Evolutionary conservation across 2,113 vertebrate species (phyloP).

Genomic region (Chlorocebus sabaeus): DNA sequence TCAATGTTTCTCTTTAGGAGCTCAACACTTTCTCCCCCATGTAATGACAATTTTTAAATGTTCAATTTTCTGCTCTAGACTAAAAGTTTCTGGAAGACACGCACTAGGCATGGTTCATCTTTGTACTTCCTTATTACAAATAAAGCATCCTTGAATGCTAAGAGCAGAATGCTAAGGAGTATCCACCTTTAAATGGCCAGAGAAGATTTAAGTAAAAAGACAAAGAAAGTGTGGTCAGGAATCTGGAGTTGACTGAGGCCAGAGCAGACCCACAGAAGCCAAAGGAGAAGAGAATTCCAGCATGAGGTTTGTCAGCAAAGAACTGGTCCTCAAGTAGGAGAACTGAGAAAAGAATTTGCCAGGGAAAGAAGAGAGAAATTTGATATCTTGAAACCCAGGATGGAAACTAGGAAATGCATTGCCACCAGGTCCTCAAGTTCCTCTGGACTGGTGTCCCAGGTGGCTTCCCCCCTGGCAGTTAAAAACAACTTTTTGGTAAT

Average conservation of each 20-base stretch:
- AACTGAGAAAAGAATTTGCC: neutral
- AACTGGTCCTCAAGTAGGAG: neutral
- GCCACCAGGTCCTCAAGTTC: neutral
- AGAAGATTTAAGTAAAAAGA: neutral
- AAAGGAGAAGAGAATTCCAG: neutral
- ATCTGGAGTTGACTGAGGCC: neutral
- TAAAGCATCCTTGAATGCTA: too few species aligned
- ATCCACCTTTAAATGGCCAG: neutral
- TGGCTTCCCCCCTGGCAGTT: neutral
- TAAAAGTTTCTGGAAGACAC: slow-evolving; percentile 7
- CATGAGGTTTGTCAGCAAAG: neutral
- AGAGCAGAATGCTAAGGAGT: neutral
- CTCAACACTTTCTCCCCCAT: neutral
- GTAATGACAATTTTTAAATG: slow-evolving; percentile 46
- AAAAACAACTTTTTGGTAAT: neutral
- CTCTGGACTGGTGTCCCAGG: neutral
- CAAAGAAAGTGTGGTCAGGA: neutral
- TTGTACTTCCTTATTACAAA: neutral
- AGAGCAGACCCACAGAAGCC: neutral
- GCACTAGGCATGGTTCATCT: neutral
- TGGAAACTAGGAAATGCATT: neutral
- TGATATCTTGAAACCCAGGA: neutral
- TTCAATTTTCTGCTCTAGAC: slow-evolving; percentile 1
- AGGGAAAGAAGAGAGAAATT: neutral
- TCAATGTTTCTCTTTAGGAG: slow-evolving; percentile 20